Evolutionary conservation across 1,140 invertebrate species (phyloP).

Genomic region (Acyrthosiphon pisum): DNA sequence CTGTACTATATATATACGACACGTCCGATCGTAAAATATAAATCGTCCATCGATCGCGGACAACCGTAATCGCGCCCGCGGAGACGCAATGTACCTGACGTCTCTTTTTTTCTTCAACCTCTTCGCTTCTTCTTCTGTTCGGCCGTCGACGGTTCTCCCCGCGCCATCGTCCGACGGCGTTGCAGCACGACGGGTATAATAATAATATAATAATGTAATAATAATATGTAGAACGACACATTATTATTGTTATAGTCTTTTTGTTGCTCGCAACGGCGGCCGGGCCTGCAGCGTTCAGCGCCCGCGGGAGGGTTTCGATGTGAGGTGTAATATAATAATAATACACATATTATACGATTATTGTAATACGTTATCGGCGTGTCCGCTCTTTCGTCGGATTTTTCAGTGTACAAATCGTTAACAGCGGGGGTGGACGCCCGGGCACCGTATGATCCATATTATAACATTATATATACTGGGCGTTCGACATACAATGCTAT

Average conservation of each 20-base stretch:
- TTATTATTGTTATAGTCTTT: not conserved
- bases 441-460: not conserved
- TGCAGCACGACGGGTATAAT: not conserved
- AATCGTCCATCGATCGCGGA: not conserved
- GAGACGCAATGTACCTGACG: not conserved
- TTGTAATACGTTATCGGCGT: not conserved
- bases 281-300: not conserved
- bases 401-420: slow-evolving; percentile 43
- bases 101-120: not conserved
- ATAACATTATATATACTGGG: not conserved
- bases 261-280: not conserved
- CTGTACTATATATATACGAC: not conserved
- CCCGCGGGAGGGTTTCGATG: not conserved
- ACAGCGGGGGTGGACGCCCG: slow-evolving; percentile 21
- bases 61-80: slow-evolving; percentile 1
- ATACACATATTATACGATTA: not conserved
- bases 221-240: not conserved
- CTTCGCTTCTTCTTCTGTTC: not conserved
- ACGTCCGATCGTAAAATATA: slow-evolving; percentile 3
- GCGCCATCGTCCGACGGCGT: not conserved
- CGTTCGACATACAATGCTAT: not conserved
- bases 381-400: not conserved
- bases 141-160: not conserved
- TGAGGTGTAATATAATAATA: not conserved
- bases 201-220: not conserved